Percentiles rank a stretch among this genome's conserved stretches.
These are phyloP conservation scores for Bombus fervidus DNA, from an alignment of 1,140 invertebrate genomes.

Conservation along the genomic window DNA sequence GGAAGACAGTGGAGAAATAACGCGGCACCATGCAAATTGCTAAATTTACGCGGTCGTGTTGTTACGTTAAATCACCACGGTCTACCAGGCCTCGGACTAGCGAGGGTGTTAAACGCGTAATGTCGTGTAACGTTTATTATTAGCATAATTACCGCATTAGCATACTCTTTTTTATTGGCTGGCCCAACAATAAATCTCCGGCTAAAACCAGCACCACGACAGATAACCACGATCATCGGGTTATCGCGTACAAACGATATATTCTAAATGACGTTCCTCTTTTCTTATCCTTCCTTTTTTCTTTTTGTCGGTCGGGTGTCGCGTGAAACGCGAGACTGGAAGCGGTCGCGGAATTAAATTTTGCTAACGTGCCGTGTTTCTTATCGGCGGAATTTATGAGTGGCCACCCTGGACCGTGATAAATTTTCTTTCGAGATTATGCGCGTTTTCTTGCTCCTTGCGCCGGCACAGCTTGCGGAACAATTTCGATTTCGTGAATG, in stretches of 20 bases:
- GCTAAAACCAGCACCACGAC: background rate
- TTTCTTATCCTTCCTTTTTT: background rate
- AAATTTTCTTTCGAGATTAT: slow-evolving; percentile 2
- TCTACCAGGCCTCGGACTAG: background rate
- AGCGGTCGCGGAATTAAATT: slow-evolving; percentile 12
- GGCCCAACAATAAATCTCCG: slow-evolving; percentile 1
- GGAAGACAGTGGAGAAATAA: slow-evolving; percentile 38
- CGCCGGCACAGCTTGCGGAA: background rate
- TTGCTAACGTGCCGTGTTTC: slow-evolving; percentile 9
- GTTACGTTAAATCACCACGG: slow-evolving; percentile 40
- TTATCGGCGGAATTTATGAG: slow-evolving; percentile 9
- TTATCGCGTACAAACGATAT: background rate
- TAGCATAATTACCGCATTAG: slow-evolving; percentile 45
- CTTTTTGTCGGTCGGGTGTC: background rate
- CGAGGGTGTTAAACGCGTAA: slow-evolving; percentile 23
- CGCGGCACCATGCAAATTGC: slow-evolving; percentile 46
- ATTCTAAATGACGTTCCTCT: background rate
- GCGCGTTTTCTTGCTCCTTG: background rate
- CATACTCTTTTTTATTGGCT: slow-evolving; percentile 22
- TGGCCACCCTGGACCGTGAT: background rate
- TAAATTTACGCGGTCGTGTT: slow-evolving; percentile 45
- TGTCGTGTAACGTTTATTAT: slow-evolving; percentile 46
- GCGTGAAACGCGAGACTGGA: background rate
- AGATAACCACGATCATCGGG: slow-evolving; percentile 12
- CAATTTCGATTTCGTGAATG: background rate